Base-by-base conservation (phyloP, 2,888 invertebrate species). In the Xestia xanthographa region DNA sequence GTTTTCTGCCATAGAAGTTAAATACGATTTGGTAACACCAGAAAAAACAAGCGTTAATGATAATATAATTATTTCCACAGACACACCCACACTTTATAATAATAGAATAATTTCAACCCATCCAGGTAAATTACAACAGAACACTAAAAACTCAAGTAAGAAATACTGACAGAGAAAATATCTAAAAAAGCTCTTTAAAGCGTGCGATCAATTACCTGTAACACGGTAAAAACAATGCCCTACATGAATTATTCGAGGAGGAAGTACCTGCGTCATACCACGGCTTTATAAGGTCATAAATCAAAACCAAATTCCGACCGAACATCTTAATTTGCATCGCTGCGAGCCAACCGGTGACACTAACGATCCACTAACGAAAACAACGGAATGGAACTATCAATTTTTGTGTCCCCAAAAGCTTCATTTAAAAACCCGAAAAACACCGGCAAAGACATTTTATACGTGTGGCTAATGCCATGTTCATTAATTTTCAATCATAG, bases 281-380 rank as follows among this genome's bases (percentile, higher is more conserved):
- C 84, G 84, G 90, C 89, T 92, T 93, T 91, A 93, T 92, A 92
- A 91, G 90, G 83, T 91, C 91, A 93, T 95, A 94, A 94, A 95
- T 95, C 95, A 95, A 93, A 91, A 91, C 87, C 90, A 90, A 90
- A 93, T 94, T 93, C 92, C 91, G 88, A 91, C 91, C 86, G 90
- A 94, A 95, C 92, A 93, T 94, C 94, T 95, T 95, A 94, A 95
- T 95, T 95, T 95, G 95, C 95, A 95, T 95, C 91, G 93, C 94
- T 92, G 86, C 86, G 87, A 92, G 93, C 93, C 87, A 90, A 90
- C 90, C 92, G 89, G 91, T 91, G 94, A 94, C 94, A 94, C 93
- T 95, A 95, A 95, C 94, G 95, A 95, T 93, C 91, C 88, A 91
- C 91, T 92, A 92, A 94, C 91, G 92, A 94, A 95, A 95, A 95